phyloP scores from a whole-genome alignment of 2,888 invertebrate genomes.

The Drosophila mercatorum region DNA sequence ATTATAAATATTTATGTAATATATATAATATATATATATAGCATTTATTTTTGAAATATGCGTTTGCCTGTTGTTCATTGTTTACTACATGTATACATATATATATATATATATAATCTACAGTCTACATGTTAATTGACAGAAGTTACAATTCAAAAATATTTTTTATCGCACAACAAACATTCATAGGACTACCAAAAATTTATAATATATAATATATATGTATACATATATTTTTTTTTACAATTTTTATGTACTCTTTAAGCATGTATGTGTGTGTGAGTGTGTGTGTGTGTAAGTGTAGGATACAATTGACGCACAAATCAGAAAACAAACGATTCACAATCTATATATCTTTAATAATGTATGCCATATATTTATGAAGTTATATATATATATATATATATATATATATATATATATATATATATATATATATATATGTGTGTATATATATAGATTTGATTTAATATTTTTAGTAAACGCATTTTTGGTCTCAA shows the following conservation, averaged over 20 bases:
- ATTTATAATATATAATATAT: constrained; percentile 21
- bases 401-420: constrained; percentile 10
- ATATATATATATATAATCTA: constrained; percentile 70
- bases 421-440: constrained; percentile 12
- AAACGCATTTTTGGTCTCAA: constrained; percentile 79
- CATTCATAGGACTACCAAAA: constrained; percentile 47
- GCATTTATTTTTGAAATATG: constrained; percentile 36
- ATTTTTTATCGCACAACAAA: constrained; percentile 57
- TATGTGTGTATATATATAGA: constrained; percentile 1
- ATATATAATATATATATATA: constrained; percentile 34
- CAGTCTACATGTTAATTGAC: constrained; percentile 85
- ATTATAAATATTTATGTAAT: constrained; percentile 14
- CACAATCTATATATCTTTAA: constrained; percentile 22
- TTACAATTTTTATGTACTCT: neutral
- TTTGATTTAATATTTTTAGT: constrained; percentile 46
- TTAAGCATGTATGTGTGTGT: constrained; percentile 13
- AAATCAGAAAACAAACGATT: constrained; percentile 34
- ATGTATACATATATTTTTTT: neutral
- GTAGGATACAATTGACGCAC: constrained; percentile 62
- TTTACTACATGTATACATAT: constrained; percentile 17
- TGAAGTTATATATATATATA: constrained; percentile 3
- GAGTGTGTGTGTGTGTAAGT: neutral
- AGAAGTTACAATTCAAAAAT: constrained; percentile 84
- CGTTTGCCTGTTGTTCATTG: constrained; percentile 30
- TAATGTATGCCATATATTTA: constrained; percentile 17